These are phyloP conservation scores for Chouioia cunea DNA, from an alignment of 2,888 invertebrate genomes.

Conservation along the genomic window DNA sequence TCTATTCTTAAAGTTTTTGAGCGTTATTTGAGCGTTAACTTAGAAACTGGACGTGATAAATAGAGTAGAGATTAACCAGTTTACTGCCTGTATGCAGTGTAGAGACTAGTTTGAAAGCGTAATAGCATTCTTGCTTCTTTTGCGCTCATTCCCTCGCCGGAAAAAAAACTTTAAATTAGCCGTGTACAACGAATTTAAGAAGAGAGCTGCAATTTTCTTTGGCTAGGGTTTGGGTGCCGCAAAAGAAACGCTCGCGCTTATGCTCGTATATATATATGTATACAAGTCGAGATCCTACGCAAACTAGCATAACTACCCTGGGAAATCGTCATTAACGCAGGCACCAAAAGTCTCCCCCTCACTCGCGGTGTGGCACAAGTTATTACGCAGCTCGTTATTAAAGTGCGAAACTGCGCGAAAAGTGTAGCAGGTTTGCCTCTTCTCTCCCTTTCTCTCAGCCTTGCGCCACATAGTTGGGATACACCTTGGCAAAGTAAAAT, in stretches of 20 bases:
- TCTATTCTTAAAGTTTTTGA: too few relatives aligned
- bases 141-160: not conserved
- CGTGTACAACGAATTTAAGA: slow-evolving; percentile 32
- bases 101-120: slow-evolving; percentile 28
- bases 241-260: not conserved
- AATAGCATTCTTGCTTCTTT: slow-evolving; percentile 12
- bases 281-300: not conserved
- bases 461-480: too few relatives aligned
- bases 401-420: slow-evolving; percentile 25
- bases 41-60: too few relatives aligned
- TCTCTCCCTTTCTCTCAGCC: too few relatives aligned
- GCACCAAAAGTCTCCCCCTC: slow-evolving; percentile 16
- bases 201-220: slow-evolving; percentile 29
- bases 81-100: too few relatives aligned
- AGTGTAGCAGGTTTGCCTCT: not conserved
- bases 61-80: too few relatives aligned
- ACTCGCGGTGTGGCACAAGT: not conserved
- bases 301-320: slow-evolving; percentile 19
- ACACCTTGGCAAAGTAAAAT: not conserved
- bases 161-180: slow-evolving; percentile 34
- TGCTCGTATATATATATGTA: not conserved
- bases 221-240: not conserved
- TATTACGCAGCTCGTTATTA: slow-evolving; percentile 30
- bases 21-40: too few relatives aligned
- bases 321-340: slow-evolving; percentile 33